Conservation (phyloP, 2,888 invertebrate species). For the Cryptocephalus primarius region DNA sequence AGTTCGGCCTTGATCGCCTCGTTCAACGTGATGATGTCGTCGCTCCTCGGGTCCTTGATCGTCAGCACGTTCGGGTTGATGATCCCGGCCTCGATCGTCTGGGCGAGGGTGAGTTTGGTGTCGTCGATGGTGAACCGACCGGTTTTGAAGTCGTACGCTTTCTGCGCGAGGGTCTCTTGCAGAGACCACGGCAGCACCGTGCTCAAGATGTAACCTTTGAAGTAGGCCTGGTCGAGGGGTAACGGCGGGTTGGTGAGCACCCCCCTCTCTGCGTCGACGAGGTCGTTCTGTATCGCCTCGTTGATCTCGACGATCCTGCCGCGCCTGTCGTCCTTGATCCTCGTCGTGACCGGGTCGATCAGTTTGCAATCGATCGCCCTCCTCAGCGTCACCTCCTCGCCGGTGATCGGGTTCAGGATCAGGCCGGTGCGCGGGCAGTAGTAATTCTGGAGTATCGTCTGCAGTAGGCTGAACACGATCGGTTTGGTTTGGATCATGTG, state of each 20-base stretch:
- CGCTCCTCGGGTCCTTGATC: constrained; percentile 67
- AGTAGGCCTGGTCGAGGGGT: constrained; percentile 66
- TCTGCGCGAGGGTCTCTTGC: constrained; percentile 72
- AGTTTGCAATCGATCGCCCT: constrained; percentile 64
- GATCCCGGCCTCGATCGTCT: constrained; percentile 62
- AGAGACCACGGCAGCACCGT: constrained; percentile 71
- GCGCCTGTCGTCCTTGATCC: constrained; percentile 62
- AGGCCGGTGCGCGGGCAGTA: constrained; percentile 62
- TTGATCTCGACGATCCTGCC: constrained; percentile 55
- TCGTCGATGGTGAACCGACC: constrained; percentile 63
- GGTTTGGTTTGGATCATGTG: constrained; percentile 59
- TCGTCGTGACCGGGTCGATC: constrained; percentile 58
- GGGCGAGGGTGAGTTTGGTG: constrained; percentile 56
- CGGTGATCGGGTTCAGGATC: constrained; percentile 67
- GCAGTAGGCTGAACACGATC: constrained; percentile 59
- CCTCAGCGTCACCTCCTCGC: constrained; percentile 59
- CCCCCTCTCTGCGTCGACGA: constrained; percentile 62
- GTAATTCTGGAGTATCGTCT: constrained; percentile 65
- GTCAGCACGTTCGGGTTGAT: constrained; percentile 69
- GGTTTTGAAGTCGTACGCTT: constrained; percentile 63
- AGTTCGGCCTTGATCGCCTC: constrained; percentile 70
- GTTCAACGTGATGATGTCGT: constrained; percentile 66
- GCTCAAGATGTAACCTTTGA: constrained; percentile 70
- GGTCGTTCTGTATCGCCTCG: constrained; percentile 56
- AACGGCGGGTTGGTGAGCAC: constrained; percentile 57